Evolutionary conservation across 2,797 vertebrate genomes (phyloP), one percentile per base, ranked within the genome.

Genomic region (Sebastes diploproa): DNA sequence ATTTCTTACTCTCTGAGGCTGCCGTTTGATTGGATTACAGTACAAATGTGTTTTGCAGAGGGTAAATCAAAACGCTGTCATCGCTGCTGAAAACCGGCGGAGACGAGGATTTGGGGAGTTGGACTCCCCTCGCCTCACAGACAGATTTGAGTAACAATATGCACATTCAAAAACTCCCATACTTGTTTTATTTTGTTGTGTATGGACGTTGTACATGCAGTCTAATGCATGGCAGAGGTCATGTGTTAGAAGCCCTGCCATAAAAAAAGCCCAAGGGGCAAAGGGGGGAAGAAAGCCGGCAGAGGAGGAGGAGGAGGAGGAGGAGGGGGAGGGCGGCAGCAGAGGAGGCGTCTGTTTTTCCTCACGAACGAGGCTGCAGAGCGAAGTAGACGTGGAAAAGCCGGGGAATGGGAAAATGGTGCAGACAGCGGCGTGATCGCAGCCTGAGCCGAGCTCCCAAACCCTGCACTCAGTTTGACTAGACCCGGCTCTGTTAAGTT

Each of bases 291-390:
- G 82, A 80, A 55, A 85, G 86, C 83, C 7, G 56, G 80, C 34
- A n/a, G 50, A 9, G 75, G 77, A 70, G n/a, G 67, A 70, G 22
- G 22, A 22, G 22, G 22, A 22, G 22, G 9, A 25, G 32, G 70
- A 38, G 63, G 22, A 3, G 73, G 76, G 75, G 55, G 63, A 60
- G 81, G 20, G 78, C 34, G 86, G 90, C 69, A 75, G 92, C 85
- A 86, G 86, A 60, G 74, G 86, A 63, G 84, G 83, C 80, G 88
- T 94, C 94, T 96, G 94, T 89, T 96, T 96, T 95, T 92, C 91
- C 90, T 96, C 95, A 94, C 78, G 77, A 80, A 71, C 56, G 52
- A 78, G 89, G 79, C 90, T 83, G 80, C 69, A 2, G 52, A 94
- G 84, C 89, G 82, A 91, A 95, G 90, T 30, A 83, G 89, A 93